Evolutionary conservation across 2,113 vertebrate genomes (phyloP), one percentile per base, ranked within the genome.

Genomic region (Ornithorhynchus anatinus): DNA sequence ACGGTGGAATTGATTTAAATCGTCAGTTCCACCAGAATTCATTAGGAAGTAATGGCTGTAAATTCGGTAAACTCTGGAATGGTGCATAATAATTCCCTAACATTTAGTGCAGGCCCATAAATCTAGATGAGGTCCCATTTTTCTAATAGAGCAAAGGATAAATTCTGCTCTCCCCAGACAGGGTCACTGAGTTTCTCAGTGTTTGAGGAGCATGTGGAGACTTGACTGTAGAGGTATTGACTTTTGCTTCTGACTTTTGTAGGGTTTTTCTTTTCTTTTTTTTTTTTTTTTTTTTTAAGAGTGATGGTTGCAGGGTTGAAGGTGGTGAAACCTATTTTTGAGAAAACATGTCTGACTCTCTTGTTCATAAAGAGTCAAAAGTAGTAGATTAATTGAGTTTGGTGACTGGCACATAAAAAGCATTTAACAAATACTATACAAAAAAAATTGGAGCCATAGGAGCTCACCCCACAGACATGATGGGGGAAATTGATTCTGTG

Each of bases 1-100:
- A 72, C 64, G 63, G 69, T 70, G 50, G 47, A 72, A 88, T 72
- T 80, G 76, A 90, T 84, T 82, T 71, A 64, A 77, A 48, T 71
- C 81, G 79, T 72, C 80, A 60, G 53, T 66, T 75, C 38, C 50
- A 88, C 32, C 44, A 87, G 75, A 81, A 85, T 84, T 78, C 60
- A 79, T 83, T 78, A 76, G 36, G 71, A 80, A 79, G 62, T 72
- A 82, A 85, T 47, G 33, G 20, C 23, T 8, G 60, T 79, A 73
- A 86, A 80, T 86, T 77, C 72, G 81, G 56, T 48, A 37, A 23
- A 23, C 45, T 54, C 39, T 50, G 50, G 75, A 77, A 25, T 1
- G 0, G 62, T 82, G 67, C 64, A 81, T 87, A 76, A 79, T 82
- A 82, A 72, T 62, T 75, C 64, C 54, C 60, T 77, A 85, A 70